phyloP scores from a whole-genome alignment of 2,888 invertebrate species.

The Thymelicus sylvestris region DNA sequence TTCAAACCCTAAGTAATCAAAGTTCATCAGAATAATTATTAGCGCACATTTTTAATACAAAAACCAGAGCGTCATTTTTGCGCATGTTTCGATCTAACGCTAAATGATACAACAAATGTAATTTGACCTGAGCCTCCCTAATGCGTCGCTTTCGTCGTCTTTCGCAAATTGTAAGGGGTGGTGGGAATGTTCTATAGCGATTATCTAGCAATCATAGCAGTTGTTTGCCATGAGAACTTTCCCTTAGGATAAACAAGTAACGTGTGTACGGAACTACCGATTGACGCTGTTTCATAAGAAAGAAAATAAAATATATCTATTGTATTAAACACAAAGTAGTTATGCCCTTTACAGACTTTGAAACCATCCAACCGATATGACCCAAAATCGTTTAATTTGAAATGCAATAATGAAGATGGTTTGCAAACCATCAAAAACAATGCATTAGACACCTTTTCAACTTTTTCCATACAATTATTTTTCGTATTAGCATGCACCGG shows the following conservation, averaged over 20 bases:
- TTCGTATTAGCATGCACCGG: no score
- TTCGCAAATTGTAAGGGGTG: constrained; percentile 44
- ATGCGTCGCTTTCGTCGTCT: constrained; percentile 40
- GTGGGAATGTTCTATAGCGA: constrained; percentile 59
- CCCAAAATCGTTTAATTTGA: no score
- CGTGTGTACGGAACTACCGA: constrained; percentile 81
- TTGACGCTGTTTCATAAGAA: constrained; percentile 54
- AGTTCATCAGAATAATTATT: no score
- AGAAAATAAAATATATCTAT: neutral
- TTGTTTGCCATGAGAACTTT: constrained; percentile 80
- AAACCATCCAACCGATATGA: no score
- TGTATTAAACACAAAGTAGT: no score
- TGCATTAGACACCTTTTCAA: no score
- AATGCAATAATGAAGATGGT: no score
- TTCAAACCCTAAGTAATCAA: no score
- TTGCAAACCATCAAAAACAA: no score
- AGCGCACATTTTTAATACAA: neutral
- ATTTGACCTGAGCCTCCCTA: constrained; percentile 51
- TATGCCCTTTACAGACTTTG: no score
- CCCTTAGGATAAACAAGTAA: constrained; percentile 83
- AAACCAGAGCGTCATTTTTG: constrained; percentile 18
- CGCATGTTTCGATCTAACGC: constrained; percentile 51
- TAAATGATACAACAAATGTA: constrained; percentile 60
- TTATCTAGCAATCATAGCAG: constrained; percentile 81
- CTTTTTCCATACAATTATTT: no score